Evolutionary conservation across 2,888 invertebrate genomes (phyloP).

Genomic region (Aspidiotus destructor): DNA sequence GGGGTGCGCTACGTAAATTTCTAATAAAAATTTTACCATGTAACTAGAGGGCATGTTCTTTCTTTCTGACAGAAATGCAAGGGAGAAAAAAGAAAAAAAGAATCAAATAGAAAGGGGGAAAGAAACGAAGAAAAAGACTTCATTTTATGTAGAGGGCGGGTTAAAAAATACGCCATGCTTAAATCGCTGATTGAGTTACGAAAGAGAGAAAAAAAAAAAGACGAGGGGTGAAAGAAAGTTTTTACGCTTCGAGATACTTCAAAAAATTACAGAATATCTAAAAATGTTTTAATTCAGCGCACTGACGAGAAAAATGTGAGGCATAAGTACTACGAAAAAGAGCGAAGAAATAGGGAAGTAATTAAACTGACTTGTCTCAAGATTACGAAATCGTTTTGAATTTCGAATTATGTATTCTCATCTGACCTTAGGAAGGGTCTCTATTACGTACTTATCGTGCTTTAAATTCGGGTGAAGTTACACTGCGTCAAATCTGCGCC

Average conservation of each 20-base stretch:
- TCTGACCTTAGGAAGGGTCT: no score
- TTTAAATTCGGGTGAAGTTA: no score
- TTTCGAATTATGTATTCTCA: no score
- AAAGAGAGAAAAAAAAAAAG: background rate
- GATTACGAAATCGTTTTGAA: no score
- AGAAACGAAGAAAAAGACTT: constrained; percentile 9
- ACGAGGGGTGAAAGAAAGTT: background rate
- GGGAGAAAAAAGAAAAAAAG: background rate
- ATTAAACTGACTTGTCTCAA: no score
- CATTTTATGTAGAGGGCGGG: constrained; percentile 12
- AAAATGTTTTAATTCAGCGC: constrained; percentile 13
- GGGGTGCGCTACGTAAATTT: constrained; percentile 20
- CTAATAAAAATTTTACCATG: constrained; percentile 26
- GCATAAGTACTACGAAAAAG: background rate
- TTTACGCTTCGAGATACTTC: constrained; percentile 10
- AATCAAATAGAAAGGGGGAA: constrained; percentile 5
- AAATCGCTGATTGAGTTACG: constrained; percentile 21
- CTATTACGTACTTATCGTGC: no score
- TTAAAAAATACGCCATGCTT: constrained; percentile 28
- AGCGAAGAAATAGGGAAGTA: no score
- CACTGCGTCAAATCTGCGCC: no score
- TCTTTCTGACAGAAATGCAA: constrained; percentile 3
- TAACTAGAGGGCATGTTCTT: constrained; percentile 27
- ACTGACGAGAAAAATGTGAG: background rate
- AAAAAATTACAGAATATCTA: constrained; percentile 6